phyloP scores from a whole-genome alignment of 2,797 vertebrate genomes.

The Antrozous pallidus region DNA sequence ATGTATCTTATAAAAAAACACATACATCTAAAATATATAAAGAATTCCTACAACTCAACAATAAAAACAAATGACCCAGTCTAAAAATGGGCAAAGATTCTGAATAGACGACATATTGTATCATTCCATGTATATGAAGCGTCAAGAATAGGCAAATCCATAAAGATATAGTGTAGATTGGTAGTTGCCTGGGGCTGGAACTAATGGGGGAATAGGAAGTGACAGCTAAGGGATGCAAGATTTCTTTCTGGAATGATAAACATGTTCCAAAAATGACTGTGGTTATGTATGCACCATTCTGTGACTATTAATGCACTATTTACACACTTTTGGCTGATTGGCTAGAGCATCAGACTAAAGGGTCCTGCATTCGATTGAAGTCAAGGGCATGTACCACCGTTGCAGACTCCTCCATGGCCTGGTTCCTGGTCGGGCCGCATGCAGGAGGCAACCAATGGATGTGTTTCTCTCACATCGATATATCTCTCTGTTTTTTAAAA shows the following conservation, averaged over 20 bases:
- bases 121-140: not conserved
- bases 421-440: too few species aligned
- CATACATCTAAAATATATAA: not conserved
- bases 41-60: not conserved
- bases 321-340: too few species aligned
- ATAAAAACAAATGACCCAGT: not conserved
- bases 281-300: not conserved
- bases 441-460: too few species aligned
- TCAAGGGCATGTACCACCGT: too few species aligned
- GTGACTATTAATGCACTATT: not conserved
- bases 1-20: not conserved
- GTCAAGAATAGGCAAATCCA: not conserved
- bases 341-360: too few species aligned
- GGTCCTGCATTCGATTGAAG: too few species aligned
- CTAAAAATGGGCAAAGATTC: not conserved
- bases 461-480: too few species aligned
- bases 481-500: too few species aligned
- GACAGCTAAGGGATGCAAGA: not conserved
- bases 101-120: not conserved
- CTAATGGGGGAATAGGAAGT: not conserved
- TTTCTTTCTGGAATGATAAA: not conserved
- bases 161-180: not conserved
- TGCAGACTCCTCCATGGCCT: too few species aligned
- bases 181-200: not conserved
- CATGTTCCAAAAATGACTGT: constrained; percentile 6